Conservation (phyloP, 2,888 invertebrate species). For the Pilophorus perplexus region DNA sequence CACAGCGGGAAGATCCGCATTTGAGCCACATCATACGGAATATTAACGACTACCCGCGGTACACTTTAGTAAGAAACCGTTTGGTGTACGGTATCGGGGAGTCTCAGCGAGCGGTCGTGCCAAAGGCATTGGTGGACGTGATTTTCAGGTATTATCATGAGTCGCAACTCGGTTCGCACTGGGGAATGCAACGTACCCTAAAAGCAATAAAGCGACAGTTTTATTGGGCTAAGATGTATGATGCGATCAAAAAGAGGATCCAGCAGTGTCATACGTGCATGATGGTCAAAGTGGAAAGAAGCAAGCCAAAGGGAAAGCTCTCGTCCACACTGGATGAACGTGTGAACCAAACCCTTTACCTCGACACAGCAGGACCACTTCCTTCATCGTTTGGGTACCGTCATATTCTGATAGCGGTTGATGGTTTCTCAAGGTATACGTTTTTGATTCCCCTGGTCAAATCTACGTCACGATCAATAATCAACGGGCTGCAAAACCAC, state of each 20-base stretch:
- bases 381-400: background rate
- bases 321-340: background rate
- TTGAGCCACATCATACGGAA: background rate
- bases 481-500: conserved; percentile 1
- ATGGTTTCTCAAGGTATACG: conserved; percentile 7
- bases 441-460: conserved; percentile 3
- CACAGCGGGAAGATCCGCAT: background rate
- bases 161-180: background rate
- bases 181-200: background rate
- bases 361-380: conserved; percentile 10
- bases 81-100: background rate
- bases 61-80: background rate
- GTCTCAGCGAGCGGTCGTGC: background rate
- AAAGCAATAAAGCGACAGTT: background rate
- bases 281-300: background rate
- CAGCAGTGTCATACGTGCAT: background rate
- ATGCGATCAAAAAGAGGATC: background rate
- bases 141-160: conserved; percentile 1
- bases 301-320: background rate
- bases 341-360: background rate
- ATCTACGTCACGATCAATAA: background rate
- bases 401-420: conserved; percentile 12
- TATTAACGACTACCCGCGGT: background rate
- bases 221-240: background rate
- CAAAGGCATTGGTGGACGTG: background rate